Evolutionary conservation across 2,888 invertebrate species (phyloP).

Genomic region (Phalera bucephala): DNA sequence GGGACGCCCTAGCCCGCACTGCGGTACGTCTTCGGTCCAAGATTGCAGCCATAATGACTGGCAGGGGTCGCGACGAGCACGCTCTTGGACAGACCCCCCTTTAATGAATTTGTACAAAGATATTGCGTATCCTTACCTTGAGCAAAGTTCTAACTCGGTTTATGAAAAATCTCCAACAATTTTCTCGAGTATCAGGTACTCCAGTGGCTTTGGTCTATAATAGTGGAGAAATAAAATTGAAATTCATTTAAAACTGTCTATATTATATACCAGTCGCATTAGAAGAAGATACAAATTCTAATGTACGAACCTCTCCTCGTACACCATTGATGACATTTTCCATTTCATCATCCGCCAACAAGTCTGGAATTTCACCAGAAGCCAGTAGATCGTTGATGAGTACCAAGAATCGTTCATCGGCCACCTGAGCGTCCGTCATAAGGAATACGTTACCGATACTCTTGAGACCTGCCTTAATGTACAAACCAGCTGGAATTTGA

Average conservation of each 20-base stretch:
- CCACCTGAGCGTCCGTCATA: conserved; percentile 97
- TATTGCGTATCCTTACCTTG: conserved; percentile 65
- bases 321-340: conserved; percentile 92
- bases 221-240: background rate
- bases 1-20: no score
- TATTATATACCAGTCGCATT: no score
- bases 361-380: conserved; percentile 96
- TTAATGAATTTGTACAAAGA: no score
- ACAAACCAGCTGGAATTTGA: conserved; percentile 87
- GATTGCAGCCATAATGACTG: no score
- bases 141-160: conserved; percentile 91
- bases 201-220: conserved; percentile 90
- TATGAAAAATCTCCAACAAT: conserved; percentile 98
- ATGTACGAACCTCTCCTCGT: conserved; percentile 86
- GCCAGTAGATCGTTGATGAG: conserved; percentile 96
- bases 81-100: no score
- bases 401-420: conserved; percentile 95
- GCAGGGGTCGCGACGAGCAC: no score
- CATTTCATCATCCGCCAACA: conserved; percentile 94
- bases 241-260: conserved; percentile 6
- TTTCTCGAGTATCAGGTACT: conserved; percentile 92
- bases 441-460: conserved; percentile 92
- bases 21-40: no score
- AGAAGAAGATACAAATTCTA: no score
- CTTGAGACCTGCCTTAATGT: conserved; percentile 94